phyloP scores from a whole-genome alignment of 2,888 invertebrate species.

The Ochropacha duplaris region DNA sequence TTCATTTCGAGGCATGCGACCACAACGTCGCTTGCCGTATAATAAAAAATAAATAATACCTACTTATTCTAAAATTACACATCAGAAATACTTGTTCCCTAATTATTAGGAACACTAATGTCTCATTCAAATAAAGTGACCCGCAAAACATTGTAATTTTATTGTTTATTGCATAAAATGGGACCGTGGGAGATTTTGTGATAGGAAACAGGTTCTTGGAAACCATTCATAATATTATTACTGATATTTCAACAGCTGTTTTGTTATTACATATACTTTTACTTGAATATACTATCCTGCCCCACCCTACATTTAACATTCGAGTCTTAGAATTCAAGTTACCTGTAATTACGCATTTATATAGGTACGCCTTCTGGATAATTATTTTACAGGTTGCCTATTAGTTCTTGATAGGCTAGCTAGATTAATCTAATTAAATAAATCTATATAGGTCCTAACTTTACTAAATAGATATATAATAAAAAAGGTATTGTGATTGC shows the following conservation, averaged over 20 bases:
- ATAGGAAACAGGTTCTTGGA: neutral
- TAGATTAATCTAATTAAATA: too few relatives aligned
- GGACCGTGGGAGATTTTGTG: neutral
- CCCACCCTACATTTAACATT: neutral
- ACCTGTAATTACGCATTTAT: neutral
- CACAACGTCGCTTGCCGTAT: too few relatives aligned
- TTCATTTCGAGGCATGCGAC: too few relatives aligned
- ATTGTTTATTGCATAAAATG: neutral
- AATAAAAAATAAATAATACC: neutral
- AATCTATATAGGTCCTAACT: too few relatives aligned
- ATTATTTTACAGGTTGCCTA: too few relatives aligned
- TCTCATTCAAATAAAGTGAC: neutral
- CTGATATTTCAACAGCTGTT: neutral
- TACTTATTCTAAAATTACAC: neutral
- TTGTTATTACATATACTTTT: neutral
- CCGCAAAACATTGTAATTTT: neutral
- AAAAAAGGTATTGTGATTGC: neutral
- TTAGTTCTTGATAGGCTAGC: too few relatives aligned
- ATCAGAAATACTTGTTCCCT: neutral
- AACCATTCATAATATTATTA: neutral
- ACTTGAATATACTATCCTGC: neutral
- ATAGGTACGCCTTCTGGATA: neutral
- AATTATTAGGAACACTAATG: neutral
- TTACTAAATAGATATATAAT: neutral
- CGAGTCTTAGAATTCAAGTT: neutral